Conservation (phyloP, 2,888 invertebrate species). For the Caprella mutica region DNA sequence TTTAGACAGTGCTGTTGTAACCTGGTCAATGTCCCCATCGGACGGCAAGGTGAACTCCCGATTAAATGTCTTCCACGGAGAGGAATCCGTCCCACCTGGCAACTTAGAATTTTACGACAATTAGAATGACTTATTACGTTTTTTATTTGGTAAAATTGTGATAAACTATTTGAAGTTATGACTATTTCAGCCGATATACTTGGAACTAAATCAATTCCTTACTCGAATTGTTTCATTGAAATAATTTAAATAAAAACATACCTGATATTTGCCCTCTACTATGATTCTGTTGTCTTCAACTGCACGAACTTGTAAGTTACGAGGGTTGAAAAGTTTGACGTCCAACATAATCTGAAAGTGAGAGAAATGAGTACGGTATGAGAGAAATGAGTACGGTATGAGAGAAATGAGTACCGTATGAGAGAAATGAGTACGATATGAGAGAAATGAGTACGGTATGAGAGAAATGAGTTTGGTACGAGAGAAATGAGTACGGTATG, state of each 20-base stretch:
- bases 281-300: constrained; percentile 13
- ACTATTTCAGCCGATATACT: background rate
- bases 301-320: constrained; percentile 10
- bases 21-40: constrained; percentile 27
- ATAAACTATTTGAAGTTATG: too few species aligned
- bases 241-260: background rate
- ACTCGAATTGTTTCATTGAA: background rate
- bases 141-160: background rate
- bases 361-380: too few species aligned
- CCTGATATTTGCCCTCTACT: constrained; percentile 10
- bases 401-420: too few species aligned
- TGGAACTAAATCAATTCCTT: background rate
- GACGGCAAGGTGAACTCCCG: constrained; percentile 26
- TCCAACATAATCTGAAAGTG: constrained; percentile 10
- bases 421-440: too few species aligned
- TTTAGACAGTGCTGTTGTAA: constrained; percentile 32
- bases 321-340: constrained; percentile 11
- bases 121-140: background rate
- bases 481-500: too few species aligned
- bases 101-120: constrained; percentile 5
- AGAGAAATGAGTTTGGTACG: too few species aligned
- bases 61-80: constrained; percentile 26
- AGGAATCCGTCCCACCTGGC: constrained; percentile 22
- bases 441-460: too few species aligned
- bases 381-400: too few species aligned